Percentiles rank a stretch among this genome's conserved stretches.
phyloP scores from a whole-genome alignment of 2,113 vertebrate species.

The Anoura caudifer region DNA sequence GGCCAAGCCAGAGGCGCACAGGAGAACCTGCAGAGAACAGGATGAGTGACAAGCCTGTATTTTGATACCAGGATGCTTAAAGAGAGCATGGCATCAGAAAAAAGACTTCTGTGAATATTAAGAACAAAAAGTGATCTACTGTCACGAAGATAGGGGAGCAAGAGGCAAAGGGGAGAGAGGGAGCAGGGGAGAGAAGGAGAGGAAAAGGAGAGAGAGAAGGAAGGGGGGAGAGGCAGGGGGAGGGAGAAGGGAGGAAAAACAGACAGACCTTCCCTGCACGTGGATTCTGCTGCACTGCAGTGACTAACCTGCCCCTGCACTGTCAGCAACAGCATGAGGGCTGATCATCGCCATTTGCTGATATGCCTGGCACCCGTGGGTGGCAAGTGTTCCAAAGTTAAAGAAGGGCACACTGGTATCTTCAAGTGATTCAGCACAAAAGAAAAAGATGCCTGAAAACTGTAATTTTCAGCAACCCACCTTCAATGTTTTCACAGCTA shows the following conservation, averaged over 20 bases:
- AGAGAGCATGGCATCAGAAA: neutral
- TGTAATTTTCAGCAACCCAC: conserved; percentile 74
- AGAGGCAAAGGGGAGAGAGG: neutral
- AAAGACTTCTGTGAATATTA: neutral
- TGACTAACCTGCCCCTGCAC: neutral
- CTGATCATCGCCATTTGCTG: conserved; percentile 32
- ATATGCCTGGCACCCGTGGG: neutral
- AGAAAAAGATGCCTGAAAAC: neutral
- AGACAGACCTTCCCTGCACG: neutral
- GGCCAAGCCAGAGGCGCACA: neutral
- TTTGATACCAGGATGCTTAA: neutral
- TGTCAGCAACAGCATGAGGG: neutral
- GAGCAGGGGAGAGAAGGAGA: rapidly evolving
- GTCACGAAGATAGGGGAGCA: neutral
- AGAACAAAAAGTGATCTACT: neutral
- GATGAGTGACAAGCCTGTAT: neutral
- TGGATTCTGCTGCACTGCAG: neutral
- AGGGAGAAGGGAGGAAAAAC: too few species aligned
- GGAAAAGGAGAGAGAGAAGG: rapidly evolving
- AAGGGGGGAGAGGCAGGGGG: too few species aligned
- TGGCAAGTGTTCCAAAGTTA: conserved; percentile 1
- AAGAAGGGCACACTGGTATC: neutral
- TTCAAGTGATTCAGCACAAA: neutral
- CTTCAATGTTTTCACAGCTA: conserved; percentile 98
- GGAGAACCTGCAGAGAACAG: neutral